Conservation (phyloP, 1,140 invertebrate genomes). For the Octopus bimaculoides region DNA sequence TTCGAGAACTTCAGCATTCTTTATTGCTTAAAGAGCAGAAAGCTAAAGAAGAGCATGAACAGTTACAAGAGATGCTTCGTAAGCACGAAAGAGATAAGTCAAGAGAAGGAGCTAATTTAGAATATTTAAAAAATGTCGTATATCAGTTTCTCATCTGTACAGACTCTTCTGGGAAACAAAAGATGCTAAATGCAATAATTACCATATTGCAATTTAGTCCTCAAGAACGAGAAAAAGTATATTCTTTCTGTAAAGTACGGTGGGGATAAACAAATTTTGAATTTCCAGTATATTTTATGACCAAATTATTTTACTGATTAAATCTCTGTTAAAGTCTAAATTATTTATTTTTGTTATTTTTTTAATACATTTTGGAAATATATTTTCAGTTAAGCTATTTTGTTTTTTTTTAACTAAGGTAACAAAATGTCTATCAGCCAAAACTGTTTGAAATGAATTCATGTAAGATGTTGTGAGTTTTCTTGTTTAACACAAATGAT, state of each 20-base stretch:
- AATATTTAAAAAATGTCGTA: constrained; percentile 88
- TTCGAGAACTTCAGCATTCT: constrained; percentile 67
- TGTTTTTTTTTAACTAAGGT: too few relatives aligned
- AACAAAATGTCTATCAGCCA: too few relatives aligned
- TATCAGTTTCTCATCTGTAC: constrained; percentile 74
- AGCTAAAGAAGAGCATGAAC: constrained; percentile 62
- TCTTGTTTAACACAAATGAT: too few relatives aligned
- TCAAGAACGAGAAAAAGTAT: constrained; percentile 63
- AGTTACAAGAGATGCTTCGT: constrained; percentile 59
- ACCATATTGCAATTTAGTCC: constrained; percentile 78
- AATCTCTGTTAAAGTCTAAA: too few relatives aligned
- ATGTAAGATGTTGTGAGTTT: too few relatives aligned
- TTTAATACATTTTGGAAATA: too few relatives aligned
- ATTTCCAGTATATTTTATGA: too few relatives aligned
- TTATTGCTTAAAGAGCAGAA: constrained; percentile 63
- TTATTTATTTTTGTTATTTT: too few relatives aligned
- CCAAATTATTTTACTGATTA: too few relatives aligned
- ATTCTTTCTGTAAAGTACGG: constrained; percentile 38
- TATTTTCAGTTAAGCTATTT: too few relatives aligned
- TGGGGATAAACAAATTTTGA: constrained; percentile 21
- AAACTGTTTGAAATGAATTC: too few relatives aligned
- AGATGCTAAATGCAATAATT: constrained; percentile 86
- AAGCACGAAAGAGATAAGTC: constrained; percentile 75
- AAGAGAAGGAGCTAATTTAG: constrained; percentile 80
- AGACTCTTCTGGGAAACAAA: constrained; percentile 68